phyloP scores from a whole-genome alignment of 2,113 vertebrate species.

The Scomber colias region DNA sequence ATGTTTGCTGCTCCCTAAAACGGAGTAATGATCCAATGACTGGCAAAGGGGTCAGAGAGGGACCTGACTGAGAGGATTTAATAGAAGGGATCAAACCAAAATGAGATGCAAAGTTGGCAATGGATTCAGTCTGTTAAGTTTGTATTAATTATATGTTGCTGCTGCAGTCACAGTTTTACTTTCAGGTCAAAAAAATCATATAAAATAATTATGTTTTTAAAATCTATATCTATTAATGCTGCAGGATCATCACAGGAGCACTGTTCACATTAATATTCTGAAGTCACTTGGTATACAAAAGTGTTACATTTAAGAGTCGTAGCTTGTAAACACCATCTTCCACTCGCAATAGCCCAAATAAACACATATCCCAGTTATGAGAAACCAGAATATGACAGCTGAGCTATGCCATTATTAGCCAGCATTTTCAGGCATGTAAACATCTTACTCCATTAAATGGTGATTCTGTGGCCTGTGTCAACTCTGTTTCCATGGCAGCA shows the following conservation, averaged over 20 bases:
- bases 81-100: conserved; percentile 62
- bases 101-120: conserved; percentile 9
- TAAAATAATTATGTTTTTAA: conserved; percentile 2
- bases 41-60: conserved; percentile 26
- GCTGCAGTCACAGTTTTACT: neutral
- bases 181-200: conserved; percentile 10
- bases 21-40: conserved; percentile 52
- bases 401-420: conserved; percentile 66
- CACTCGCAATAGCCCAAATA: conserved; percentile 25
- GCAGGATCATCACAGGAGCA: conserved; percentile 12
- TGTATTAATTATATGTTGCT: neutral
- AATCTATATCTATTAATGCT: conserved; percentile 5
- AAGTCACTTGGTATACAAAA: conserved; percentile 8
- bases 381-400: conserved; percentile 57
- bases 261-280: conserved; percentile 3
- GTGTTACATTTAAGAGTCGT: conserved; percentile 25
- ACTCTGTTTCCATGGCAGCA: conserved; percentile 70
- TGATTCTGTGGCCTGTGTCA: conserved; percentile 55
- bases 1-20: conserved; percentile 58
- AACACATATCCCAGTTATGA: conserved; percentile 44
- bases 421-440: conserved; percentile 60
- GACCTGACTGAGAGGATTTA: conserved; percentile 39
- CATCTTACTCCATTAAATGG: conserved; percentile 67
- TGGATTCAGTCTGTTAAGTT: conserved; percentile 43
- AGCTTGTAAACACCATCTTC: conserved; percentile 41